Evolutionary conservation across 2,888 invertebrate genomes (phyloP), one percentile per base, ranked within the genome.

Genomic region (Papilio elwesi): DNA sequence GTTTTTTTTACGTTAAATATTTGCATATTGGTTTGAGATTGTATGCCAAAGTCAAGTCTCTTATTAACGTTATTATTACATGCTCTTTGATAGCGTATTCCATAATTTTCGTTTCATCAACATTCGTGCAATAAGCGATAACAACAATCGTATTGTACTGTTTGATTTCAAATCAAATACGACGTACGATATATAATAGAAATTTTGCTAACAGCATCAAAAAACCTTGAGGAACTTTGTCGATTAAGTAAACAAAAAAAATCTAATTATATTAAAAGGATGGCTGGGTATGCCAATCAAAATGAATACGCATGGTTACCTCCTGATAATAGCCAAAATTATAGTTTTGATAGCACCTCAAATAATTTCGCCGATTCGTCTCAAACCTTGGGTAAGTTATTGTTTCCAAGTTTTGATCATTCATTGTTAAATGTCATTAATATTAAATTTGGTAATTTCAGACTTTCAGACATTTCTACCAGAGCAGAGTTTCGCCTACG

Each of bases 401-500:
- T 57, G 66, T 26, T 67, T 10, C 47, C 0, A 8, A 43, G 43
- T 7, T 36, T 49, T 68, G 62, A 53, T 68, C n/a, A 74, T 49
- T 55, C 15, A 16, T 38, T 66, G 49, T n/a, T 52, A 15, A 26
- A 4, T 16, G 57, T 13, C n/a, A 48, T 68, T n/a, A 59, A 59
- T 64, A 55, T 51, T 7, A 6, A 53, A 70, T 47, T 62, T 15
- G 36, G 71, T 16, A 67, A 71, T 82, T 83, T 73, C 82, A 95
- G 95, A 95, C 84, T 95, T 95, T 80, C 95, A 95, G 84, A 89
- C 92, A 16, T 94, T 94, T 81, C 90, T 92, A 48, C 90, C 91
- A 12, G 93, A 93, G 13, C 91, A 90, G 76, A 90, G 86, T 79
- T 91, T 86, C 78, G 87, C 87, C 8, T 93, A 89, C 76, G 92